Conservation (phyloP, 2,113 vertebrate genomes). For the Eira barbara region DNA sequence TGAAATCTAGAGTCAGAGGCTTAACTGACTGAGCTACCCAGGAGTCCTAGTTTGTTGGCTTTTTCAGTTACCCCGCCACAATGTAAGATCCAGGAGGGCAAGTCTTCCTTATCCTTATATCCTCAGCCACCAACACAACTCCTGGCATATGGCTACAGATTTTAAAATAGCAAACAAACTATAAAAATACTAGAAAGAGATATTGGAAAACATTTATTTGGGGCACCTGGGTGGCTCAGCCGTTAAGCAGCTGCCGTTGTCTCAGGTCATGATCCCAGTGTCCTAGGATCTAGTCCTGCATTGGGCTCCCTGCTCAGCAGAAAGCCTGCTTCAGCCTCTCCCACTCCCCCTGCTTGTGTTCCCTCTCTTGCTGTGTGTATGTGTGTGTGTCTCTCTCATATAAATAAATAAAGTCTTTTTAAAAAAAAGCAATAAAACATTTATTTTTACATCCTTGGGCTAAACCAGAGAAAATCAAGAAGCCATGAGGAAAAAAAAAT, state of each 20-base stretch:
- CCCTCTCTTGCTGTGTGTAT: too few relatives aligned
- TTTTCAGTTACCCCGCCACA: neutral
- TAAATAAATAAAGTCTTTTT: too few relatives aligned
- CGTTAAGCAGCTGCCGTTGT: too few relatives aligned
- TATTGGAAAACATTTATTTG: constrained; percentile 6
- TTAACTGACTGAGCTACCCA: neutral
- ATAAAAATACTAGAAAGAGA: neutral
- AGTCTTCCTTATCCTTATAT: neutral
- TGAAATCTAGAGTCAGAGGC: neutral
- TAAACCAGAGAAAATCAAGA: neutral
- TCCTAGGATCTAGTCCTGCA: too few relatives aligned
- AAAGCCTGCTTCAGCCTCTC: too few relatives aligned
- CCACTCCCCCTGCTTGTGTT: too few relatives aligned
- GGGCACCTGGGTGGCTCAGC: too few relatives aligned
- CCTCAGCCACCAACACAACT: neutral
- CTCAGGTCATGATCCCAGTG: too few relatives aligned
- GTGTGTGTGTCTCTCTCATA: too few relatives aligned
- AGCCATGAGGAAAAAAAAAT: neutral
- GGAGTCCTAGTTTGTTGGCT: neutral
- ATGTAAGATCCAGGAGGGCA: neutral
- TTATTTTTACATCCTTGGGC: neutral
- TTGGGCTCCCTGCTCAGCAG: too few relatives aligned
- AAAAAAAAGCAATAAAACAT: neutral
- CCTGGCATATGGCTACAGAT: neutral
- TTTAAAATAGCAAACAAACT: neutral